These are phyloP conservation scores for Apoderus coryli DNA, from an alignment of 2,888 invertebrate species.

Conservation along the genomic window DNA sequence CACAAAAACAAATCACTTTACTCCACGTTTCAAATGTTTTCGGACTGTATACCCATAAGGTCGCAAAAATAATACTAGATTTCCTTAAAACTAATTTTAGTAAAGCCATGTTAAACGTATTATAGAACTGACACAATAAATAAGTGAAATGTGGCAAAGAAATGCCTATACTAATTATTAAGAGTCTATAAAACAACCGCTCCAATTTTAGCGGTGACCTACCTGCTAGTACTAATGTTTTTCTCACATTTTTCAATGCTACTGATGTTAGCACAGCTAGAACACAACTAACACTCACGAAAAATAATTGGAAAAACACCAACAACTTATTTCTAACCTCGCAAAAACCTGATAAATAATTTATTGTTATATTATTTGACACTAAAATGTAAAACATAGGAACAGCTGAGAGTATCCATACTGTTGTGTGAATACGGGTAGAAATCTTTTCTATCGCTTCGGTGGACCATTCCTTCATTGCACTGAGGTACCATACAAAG, in stretches of 20 bases:
- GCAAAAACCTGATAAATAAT: conserved; percentile 72
- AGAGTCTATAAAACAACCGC: conserved; percentile 58
- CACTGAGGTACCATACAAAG: conserved; percentile 79
- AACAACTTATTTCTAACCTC: conserved; percentile 38
- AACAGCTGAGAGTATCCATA: conserved; percentile 79
- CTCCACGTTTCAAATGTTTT: conserved; percentile 28
- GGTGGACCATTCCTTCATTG: conserved; percentile 85
- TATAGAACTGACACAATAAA: conserved; percentile 42
- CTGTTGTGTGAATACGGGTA: conserved; percentile 69
- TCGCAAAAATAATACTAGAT: conserved; percentile 24
- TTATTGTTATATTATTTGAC: conserved; percentile 60
- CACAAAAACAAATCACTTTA: conserved; percentile 20
- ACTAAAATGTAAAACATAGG: conserved; percentile 73
- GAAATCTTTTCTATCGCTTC: conserved; percentile 80
- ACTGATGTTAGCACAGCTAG: conserved; percentile 61
- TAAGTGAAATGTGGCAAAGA: conserved; percentile 55
- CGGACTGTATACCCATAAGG: conserved; percentile 28
- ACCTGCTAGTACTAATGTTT: conserved; percentile 37
- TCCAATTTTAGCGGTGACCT: conserved; percentile 45
- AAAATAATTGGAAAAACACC: conserved; percentile 21
- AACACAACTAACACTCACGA: conserved; percentile 45
- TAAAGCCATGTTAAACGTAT: conserved; percentile 22
- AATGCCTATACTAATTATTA: conserved; percentile 65
- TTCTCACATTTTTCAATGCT: conserved; percentile 60
- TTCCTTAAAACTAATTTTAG: conserved; percentile 23